Evolutionary conservation across 2,888 invertebrate species (phyloP).

Genomic region (Trissolcus japonicus): DNA sequence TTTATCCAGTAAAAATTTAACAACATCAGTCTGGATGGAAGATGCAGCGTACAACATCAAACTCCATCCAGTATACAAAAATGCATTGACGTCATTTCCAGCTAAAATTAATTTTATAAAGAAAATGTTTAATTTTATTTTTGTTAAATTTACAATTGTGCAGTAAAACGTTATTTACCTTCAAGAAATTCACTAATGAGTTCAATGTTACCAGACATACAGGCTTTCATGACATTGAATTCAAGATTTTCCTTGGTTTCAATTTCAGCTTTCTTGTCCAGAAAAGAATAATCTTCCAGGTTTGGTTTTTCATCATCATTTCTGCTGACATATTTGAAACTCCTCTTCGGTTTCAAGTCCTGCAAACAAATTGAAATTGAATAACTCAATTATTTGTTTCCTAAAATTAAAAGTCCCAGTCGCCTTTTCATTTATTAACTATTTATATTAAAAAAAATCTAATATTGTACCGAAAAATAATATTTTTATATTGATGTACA

Average conservation of each 20-base stretch:
- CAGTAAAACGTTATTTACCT: conserved; percentile 56
- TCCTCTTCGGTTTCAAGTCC: not conserved
- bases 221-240: conserved; percentile 64
- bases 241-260: conserved; percentile 23
- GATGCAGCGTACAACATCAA: conserved; percentile 80
- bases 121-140: conserved; percentile 2
- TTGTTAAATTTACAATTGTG: not conserved
- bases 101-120: conserved; percentile 38
- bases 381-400: not conserved
- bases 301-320: conserved; percentile 16
- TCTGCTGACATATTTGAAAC: not conserved
- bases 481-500: not conserved
- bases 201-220: conserved; percentile 62
- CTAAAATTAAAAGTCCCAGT: not conserved
- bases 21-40: conserved; percentile 78
- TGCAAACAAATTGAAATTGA: not conserved
- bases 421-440: not conserved
- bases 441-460: not conserved
- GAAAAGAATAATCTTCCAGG: conserved; percentile 7
- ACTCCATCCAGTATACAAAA: conserved; percentile 80
- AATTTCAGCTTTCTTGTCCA: conserved; percentile 12
- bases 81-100: conserved; percentile 72
- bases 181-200: conserved; percentile 63
- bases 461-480: not conserved
- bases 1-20: conserved; percentile 77